phyloP scores from a whole-genome alignment of 2,113 vertebrate species.

The Emydura subglobosa region DNA sequence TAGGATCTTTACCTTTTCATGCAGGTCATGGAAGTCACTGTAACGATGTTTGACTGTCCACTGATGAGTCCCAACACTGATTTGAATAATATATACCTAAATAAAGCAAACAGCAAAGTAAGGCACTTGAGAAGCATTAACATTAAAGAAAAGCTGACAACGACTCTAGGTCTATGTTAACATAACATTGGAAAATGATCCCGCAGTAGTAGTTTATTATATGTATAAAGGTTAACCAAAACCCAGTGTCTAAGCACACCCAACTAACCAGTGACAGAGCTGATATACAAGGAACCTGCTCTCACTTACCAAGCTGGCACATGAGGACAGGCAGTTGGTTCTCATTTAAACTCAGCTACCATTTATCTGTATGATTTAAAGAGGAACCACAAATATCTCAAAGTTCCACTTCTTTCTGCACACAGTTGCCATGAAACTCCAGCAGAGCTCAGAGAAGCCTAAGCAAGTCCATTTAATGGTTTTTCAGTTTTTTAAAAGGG shows the following conservation, averaged over 20 bases:
- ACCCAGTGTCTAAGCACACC: neutral
- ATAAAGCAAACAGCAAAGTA: slow-evolving; percentile 25
- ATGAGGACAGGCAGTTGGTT: neutral
- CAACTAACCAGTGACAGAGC: neutral
- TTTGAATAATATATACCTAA: slow-evolving; percentile 96
- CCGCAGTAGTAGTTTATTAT: neutral
- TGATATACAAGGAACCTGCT: neutral
- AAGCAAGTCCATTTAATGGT: neutral
- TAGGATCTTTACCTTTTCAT: slow-evolving; percentile 89
- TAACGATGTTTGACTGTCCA: slow-evolving; percentile 98
- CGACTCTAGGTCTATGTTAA: neutral
- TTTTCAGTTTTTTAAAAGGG: neutral
- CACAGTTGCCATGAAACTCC: neutral
- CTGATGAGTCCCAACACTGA: slow-evolving; percentile 88
- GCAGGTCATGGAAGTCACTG: slow-evolving; percentile 96
- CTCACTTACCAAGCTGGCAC: neutral
- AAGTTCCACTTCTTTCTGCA: neutral
- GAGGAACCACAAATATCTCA: neutral
- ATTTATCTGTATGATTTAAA: neutral
- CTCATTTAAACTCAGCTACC: neutral
- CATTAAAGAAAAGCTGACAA: neutral
- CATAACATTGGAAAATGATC: neutral
- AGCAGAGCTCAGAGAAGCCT: neutral
- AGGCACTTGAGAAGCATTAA: neutral
- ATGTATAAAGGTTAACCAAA: neutral